These are phyloP conservation scores for Ferrisia virgata DNA, from an alignment of 2,888 invertebrate species.

Conservation along the genomic window DNA sequence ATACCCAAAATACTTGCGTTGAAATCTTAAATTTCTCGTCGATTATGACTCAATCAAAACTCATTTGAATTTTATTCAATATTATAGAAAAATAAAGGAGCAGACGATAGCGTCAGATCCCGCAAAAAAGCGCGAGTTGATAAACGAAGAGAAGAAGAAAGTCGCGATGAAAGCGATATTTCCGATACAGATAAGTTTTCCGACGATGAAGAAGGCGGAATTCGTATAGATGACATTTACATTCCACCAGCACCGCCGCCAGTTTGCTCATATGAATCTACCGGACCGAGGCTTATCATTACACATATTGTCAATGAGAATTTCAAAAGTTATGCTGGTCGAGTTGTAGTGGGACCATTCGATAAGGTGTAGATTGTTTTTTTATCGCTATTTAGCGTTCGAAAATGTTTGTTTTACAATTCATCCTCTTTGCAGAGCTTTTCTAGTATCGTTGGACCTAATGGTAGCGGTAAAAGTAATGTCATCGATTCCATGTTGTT, in stretches of 20 bases:
- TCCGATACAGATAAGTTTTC: conserved; percentile 46
- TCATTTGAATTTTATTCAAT: neutral
- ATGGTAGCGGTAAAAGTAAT: conserved; percentile 98
- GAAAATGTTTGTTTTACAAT: neutral
- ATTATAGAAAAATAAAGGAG: conserved; percentile 26
- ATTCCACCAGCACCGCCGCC: conserved; percentile 71
- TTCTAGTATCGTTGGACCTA: conserved; percentile 95
- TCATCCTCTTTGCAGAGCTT: conserved; percentile 68
- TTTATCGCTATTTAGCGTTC: conserved; percentile 18
- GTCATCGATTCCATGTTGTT: conserved; percentile 99
- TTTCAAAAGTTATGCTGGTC: conserved; percentile 94
- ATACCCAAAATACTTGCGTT: neutral
- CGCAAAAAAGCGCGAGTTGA: conserved; percentile 23
- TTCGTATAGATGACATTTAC: conserved; percentile 72
- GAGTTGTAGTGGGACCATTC: conserved; percentile 84
- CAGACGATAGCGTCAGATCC: conserved; percentile 10
- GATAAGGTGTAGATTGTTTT: conserved; percentile 69
- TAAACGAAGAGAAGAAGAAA: neutral
- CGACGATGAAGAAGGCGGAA: conserved; percentile 58
- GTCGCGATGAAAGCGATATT: conserved; percentile 44
- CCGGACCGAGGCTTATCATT: conserved; percentile 81
- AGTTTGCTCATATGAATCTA: conserved; percentile 65
- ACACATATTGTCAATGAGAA: conserved; percentile 85
- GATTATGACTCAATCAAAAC: neutral
- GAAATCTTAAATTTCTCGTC: neutral